These are phyloP conservation scores for Alviniconcha strummeri DNA, from an alignment of 2,888 invertebrate species.

Conservation along the genomic window DNA sequence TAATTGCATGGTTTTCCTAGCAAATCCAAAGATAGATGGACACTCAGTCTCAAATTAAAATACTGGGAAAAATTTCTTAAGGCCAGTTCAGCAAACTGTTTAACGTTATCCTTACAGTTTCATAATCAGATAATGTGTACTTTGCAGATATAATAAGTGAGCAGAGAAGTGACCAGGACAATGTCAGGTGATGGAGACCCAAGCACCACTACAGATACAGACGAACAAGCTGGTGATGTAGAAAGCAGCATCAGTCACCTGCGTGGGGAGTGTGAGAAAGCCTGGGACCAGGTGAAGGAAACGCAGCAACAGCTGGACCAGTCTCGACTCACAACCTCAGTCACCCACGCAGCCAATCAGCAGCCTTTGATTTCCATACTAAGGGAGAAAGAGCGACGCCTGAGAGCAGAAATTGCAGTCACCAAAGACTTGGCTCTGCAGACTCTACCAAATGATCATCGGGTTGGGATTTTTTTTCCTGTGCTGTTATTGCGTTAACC, in stretches of 20 bases:
- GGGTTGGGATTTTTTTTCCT: slow-evolving; percentile 2
- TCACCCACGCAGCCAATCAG: background rate
- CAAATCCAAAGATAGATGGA: no score
- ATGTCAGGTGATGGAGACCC: slow-evolving; percentile 3
- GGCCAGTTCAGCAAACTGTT: no score
- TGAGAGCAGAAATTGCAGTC: slow-evolving; percentile 25
- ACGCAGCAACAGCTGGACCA: slow-evolving; percentile 6
- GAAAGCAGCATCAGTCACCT: background rate
- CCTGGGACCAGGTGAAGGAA: slow-evolving; percentile 23
- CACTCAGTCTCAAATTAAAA: no score
- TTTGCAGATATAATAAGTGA: no score
- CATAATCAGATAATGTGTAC: no score
- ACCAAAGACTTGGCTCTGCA: background rate
- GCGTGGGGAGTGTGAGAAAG: slow-evolving; percentile 22
- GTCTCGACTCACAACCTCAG: background rate
- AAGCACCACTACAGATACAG: background rate
- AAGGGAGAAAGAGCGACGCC: slow-evolving; percentile 24
- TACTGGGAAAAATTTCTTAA: no score
- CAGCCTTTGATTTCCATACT: slow-evolving; percentile 17
- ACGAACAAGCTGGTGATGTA: background rate
- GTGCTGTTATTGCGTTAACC: no score
- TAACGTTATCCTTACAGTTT: no score
- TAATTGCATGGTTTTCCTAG: no score
- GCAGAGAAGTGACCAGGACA: background rate
- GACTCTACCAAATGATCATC: slow-evolving; percentile 4